Base-by-base conservation (phyloP, 2,797 vertebrate genomes). In the Remorina albescens region DNA sequence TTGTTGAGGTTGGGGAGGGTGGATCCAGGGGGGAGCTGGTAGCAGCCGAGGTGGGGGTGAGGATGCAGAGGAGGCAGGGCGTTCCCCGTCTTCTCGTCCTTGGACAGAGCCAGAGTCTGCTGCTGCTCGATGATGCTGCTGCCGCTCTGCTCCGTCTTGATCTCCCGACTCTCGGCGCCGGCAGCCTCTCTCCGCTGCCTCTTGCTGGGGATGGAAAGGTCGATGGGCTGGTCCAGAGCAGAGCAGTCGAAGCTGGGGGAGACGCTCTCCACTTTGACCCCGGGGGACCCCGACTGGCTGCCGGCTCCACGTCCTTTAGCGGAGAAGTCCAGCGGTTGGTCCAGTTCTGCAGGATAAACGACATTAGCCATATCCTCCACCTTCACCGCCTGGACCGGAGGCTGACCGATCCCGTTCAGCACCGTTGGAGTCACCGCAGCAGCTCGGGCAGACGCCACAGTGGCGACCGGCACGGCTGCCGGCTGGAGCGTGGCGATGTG, bases 291-390 rank as follows among this genome's bases (percentile, higher is more conserved):
- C 25, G 92, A 71, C 92, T 88, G 84, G 73, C 74, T 76, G 56
- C 18, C 15, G 1, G 47, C 0, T 0, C 60, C 74, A 0, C 85
- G 87, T 1, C 89, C 50, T 74, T 95, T 96, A 65, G 96, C 95
- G 0, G 96, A 98, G 72, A 97, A 98, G 89, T 98, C 97, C 68
- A 98, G 91, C 0, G 97, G 97, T 84, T 97, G 96, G 0, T 95
- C 96, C 75, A 94, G 94, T 66, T 96, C 95, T 64, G 85, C 42
- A 0, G 84, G 25, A 42, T 94, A 96, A 54, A 66, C 83, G 25
- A 36, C 6, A 12, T 23, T 54, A 0, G 57, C 12, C 1, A 88
- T 5, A 0, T 96, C 95, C 89, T 99, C 98, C 90, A 95, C 71
- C 92, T 98, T 99, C 81, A 98, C 93, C 0, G 94, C 81, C 16